A percentile compares a stretch with the other conserved stretches of the same genome.
These are phyloP conservation scores for Blennius ocellaris DNA, from an alignment of 2,113 vertebrate species.

Conservation along the genomic window DNA sequence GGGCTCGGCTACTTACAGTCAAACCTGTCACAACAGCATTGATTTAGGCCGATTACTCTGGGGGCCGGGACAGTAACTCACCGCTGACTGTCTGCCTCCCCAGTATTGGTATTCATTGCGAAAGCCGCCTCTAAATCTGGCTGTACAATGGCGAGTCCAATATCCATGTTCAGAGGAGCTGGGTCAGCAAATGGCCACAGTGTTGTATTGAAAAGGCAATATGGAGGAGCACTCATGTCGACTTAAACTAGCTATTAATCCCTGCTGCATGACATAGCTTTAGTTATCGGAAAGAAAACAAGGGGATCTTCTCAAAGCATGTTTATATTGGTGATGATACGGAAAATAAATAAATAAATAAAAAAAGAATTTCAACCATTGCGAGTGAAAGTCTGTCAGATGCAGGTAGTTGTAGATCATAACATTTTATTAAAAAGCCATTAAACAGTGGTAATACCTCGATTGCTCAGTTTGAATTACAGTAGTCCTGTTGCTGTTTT, in stretches of 20 bases:
- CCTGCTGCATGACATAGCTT: neutral
- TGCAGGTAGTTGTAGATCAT: no score
- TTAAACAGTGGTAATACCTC: no score
- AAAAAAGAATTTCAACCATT: no score
- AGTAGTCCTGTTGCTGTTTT: no score
- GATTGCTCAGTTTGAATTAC: no score
- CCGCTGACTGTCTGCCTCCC: slow-evolving; percentile 45
- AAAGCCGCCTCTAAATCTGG: slow-evolving; percentile 49
- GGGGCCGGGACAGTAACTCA: slow-evolving; percentile 45
- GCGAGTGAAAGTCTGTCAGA: no score
- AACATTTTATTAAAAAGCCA: no score
- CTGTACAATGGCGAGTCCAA: slow-evolving; percentile 52
- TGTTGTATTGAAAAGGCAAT: slow-evolving; percentile 30
- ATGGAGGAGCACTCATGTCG: neutral
- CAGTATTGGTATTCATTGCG: slow-evolving; percentile 45
- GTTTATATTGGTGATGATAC: no score
- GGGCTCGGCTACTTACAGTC: slow-evolving; percentile 63
- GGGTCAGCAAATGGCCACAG: slow-evolving; percentile 46
- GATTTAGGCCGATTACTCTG: slow-evolving; percentile 63
- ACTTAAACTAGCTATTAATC: slow-evolving; percentile 11
- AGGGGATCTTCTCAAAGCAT: neutral
- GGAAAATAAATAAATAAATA: no score
- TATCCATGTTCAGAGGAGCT: slow-evolving; percentile 37
- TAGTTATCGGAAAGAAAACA: neutral
- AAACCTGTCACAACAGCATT: slow-evolving; percentile 65